Base-by-base conservation (phyloP, 2,797 vertebrate species). In the Takifugu rubripes region DNA sequence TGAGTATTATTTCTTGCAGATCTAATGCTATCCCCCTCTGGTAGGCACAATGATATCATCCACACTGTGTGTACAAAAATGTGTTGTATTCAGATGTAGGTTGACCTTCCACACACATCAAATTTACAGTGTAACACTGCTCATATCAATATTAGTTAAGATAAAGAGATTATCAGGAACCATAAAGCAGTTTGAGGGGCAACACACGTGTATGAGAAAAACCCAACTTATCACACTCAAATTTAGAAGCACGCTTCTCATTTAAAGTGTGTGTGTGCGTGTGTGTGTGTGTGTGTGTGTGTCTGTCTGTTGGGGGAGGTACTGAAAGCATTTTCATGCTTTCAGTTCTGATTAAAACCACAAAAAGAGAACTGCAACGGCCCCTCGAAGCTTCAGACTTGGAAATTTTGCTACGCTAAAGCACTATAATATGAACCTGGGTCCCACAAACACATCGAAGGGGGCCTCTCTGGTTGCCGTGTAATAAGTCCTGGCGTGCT, bases 341-440 rank as follows among this genome's bases (percentile, higher is more conserved):
- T 87, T 90, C 84, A 86, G 77, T 86, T 88, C 82, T 84, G 73
- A 88, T 89, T 88, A 90, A 82, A 86, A 70, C 71, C 82, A 85
- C 83, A 87, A 86, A 86, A 77, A 84, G 81, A 82, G 75, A 80
- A 72, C 56, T 50, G 67, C 59, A 42, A 77, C 77, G 85, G 75
- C 67, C 77, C 69, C 72, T 82, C 49, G 14, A 61, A 83, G 77
- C 59, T 64, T 3, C 0, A 61, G 70, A 57, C 70, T 66, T 60
- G 77, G 72, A 75, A 62, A 77, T 77, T 79, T 76, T 48, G 74
- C 79, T 64, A 78, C 66, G 74, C 79, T 83, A 83, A 83, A 82
- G 70, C 78, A 57, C 74, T 71, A 84, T 88, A 88, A 87, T 89
- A 66, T 84, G 73, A 15, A 62, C 70, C 73, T 81, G 54, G 1